Evolutionary conservation across 1,140 invertebrate species (phyloP).

Genomic region (Calycopis cecrops): DNA sequence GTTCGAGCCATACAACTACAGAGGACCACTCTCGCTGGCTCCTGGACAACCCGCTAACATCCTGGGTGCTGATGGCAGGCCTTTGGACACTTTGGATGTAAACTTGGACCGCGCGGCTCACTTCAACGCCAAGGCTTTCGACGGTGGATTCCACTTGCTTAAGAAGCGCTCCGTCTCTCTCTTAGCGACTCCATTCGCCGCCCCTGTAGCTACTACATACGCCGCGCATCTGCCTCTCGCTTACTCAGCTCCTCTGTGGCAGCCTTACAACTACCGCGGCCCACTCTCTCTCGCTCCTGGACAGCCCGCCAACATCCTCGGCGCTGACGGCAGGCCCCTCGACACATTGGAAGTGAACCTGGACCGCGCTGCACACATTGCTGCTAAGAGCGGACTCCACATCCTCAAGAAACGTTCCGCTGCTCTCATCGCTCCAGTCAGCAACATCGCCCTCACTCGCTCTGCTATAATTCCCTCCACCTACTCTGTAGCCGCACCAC

Average conservation of each 20-base stretch:
- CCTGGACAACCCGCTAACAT: conserved; percentile 54
- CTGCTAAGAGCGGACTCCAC: conserved; percentile 44
- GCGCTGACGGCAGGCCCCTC: conserved; percentile 48
- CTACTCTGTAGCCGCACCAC: neutral
- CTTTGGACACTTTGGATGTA: conserved; percentile 59
- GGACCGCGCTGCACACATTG: conserved; percentile 59
- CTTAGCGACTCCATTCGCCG: conserved; percentile 29
- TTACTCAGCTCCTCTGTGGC: conserved; percentile 32
- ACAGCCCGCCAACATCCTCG: conserved; percentile 53
- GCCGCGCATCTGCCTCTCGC: conserved; percentile 28
- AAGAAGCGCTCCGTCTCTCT: conserved; percentile 37
- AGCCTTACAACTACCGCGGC: conserved; percentile 49
- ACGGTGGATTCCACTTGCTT: conserved; percentile 32
- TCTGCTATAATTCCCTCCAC: conserved; percentile 27
- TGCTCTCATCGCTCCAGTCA: conserved; percentile 20
- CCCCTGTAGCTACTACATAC: conserved; percentile 17
- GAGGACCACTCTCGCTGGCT: conserved; percentile 47
- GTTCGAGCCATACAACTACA: conserved; percentile 36
- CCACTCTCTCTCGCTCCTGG: conserved; percentile 56
- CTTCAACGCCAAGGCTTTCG: conserved; percentile 47
- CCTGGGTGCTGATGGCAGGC: conserved; percentile 45
- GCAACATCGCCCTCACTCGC: conserved; percentile 23
- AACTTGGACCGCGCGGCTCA: conserved; percentile 65
- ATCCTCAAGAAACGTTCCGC: conserved; percentile 49
- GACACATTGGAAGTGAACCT: conserved; percentile 67